Evolutionary conservation across 2,113 vertebrate genomes (phyloP), one percentile per base, ranked within the genome.

Genomic region (Gallinago jamesoni): DNA sequence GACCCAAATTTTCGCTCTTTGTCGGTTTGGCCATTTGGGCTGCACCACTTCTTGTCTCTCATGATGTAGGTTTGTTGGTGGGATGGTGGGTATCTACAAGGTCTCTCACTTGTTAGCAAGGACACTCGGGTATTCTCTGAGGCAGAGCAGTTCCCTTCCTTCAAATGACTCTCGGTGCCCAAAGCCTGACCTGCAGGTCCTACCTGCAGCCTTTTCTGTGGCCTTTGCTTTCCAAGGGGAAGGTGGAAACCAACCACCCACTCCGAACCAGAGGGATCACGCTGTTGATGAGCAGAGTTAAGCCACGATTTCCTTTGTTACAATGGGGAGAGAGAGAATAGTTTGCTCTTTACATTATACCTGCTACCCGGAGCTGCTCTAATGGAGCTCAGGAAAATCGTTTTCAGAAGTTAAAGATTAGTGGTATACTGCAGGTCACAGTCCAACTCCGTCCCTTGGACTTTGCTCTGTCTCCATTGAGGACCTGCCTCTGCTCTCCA

Each of bases 321-420:
- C 8, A 16, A 3, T 0, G 1, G 57, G 6, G 24, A 14, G 25
- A 77, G 20, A 20, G 78, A 74, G 60, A 67, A 37, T 1, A 50
- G 18, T 69, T 43, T 14, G 4, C 3, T 53, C 37, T 22, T 22
- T 27, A 0, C 5, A 0, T 24, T 41, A 3, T 2, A 12, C 22
- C n/a, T 31, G 33, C 76, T 35, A n/a, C 57, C 21, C 80, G 35
- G 33, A 52, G 24, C 21, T 30, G 57, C 0, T 0, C 85, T 70
- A 7, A 48, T 33, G 37, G 35, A 74, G 43, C 68, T 86, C 72
- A 19, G 88, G 75, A 35, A 41, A 48, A 20, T 7, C 1, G 7
- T 33, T 89, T 79, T 23, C 43, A 12, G 74, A 73, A 59, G 53
- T 94, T 83, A 87, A 85, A 93, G 70, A 79, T 79, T 33, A 57